Percentiles rank a stretch among this genome's conserved stretches.
These are phyloP conservation scores for Achatina immaculata DNA, from an alignment of 1,140 invertebrate species.

Conservation along the genomic window DNA sequence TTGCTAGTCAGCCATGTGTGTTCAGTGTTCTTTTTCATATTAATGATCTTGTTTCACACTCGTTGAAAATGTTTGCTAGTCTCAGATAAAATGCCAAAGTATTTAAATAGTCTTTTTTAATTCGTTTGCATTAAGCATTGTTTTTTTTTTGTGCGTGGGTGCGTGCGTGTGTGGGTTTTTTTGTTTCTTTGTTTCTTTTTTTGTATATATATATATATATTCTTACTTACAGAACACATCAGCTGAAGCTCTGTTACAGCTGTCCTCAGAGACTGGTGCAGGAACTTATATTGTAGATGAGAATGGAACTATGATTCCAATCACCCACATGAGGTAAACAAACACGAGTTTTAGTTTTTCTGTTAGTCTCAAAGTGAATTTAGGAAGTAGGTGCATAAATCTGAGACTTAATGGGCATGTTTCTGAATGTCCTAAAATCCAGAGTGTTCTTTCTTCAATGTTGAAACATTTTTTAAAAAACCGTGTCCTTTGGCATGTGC, in stretches of 20 bases:
- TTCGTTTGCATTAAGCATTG: no score
- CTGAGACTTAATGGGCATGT: background rate
- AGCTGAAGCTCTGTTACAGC: conserved; percentile 23
- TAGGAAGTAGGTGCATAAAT: background rate
- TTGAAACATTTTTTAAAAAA: no score
- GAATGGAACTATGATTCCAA: conserved; percentile 22
- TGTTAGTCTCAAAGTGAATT: background rate
- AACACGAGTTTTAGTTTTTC: no score
- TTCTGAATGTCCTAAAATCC: background rate
- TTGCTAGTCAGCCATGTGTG: no score
- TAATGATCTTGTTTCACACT: no score
- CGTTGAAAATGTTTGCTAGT: no score
- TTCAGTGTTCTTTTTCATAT: no score
- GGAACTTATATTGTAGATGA: conserved; percentile 34
- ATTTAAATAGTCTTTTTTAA: no score
- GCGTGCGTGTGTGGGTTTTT: no score
- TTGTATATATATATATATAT: background rate
- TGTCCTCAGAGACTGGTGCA: conserved; percentile 10
- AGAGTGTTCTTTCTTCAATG: background rate
- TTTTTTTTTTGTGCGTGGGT: no score
- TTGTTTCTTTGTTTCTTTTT: background rate
- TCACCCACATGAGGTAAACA: conserved; percentile 16
- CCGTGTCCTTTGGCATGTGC: no score
- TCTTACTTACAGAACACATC: conserved; percentile 15
- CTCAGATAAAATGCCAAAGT: no score